These are phyloP conservation scores for Didymodactylos carnosus DNA, from an alignment of 2,888 invertebrate genomes.

Conservation along the genomic window DNA sequence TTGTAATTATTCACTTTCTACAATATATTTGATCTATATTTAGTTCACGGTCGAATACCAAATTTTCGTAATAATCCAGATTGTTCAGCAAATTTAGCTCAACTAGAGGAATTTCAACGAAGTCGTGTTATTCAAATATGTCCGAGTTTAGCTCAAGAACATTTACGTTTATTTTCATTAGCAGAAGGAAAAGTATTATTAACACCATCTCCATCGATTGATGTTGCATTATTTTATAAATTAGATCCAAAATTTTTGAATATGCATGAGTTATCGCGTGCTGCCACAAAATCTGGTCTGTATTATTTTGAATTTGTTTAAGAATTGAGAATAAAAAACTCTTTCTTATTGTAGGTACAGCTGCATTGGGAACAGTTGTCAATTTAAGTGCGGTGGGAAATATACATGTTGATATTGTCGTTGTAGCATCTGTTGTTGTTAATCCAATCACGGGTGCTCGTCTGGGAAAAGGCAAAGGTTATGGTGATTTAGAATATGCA, in stretches of 20 bases:
- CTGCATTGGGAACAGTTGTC: background rate
- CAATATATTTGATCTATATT: too few relatives aligned
- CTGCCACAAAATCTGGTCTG: conserved; percentile 9
- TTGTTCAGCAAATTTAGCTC: background rate
- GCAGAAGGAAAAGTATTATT: conserved; percentile 4
- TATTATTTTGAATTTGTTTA: background rate
- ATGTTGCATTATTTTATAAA: background rate
- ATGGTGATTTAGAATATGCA: background rate
- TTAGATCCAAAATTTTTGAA: background rate
- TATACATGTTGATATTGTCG: background rate
- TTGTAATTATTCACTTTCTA: too few relatives aligned
- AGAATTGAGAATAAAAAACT: background rate
- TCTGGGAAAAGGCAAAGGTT: background rate
- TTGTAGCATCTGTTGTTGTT: background rate
- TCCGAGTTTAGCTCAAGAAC: conserved; percentile 10
- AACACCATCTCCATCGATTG: conserved; percentile 10
- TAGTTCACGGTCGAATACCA: conserved; percentile 7
- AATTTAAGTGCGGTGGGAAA: background rate
- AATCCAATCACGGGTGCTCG: background rate
- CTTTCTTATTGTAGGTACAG: background rate
- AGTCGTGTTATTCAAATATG: conserved; percentile 2
- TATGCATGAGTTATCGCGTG: background rate
- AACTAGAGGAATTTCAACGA: background rate
- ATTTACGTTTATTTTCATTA: conserved; percentile 5
- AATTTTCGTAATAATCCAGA: conserved; percentile 2